Conservation (phyloP, 1,140 invertebrate genomes). For the Scaptomyza montana region DNA sequence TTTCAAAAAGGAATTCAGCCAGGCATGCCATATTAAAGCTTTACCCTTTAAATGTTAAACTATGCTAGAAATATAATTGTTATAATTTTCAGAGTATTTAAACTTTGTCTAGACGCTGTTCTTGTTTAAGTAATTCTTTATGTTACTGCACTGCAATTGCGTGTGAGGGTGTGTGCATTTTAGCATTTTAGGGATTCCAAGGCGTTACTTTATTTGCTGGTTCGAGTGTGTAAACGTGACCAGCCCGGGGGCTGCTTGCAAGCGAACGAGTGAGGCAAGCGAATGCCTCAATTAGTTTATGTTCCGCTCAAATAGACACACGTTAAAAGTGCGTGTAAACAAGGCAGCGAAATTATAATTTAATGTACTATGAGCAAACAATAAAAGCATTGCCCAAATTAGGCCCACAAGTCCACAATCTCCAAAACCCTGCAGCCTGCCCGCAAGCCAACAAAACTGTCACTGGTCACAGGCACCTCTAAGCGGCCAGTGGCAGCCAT, state of each 20-base stretch:
- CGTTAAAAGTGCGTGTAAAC: slow-evolving; percentile 77
- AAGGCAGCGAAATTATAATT: slow-evolving; percentile 61
- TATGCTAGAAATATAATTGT: background rate
- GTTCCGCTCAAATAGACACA: slow-evolving; percentile 69
- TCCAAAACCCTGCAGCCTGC: slow-evolving; percentile 11
- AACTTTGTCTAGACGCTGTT: background rate
- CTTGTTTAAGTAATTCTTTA: slow-evolving; percentile 4
- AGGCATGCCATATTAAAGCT: no score
- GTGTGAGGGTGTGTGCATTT: slow-evolving; percentile 36
- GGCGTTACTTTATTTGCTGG: slow-evolving; percentile 24
- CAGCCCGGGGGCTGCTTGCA: slow-evolving; percentile 50
- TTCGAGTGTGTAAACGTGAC: slow-evolving; percentile 57
- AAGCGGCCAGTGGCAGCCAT: background rate
- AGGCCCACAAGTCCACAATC: slow-evolving; percentile 28
- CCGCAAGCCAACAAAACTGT: slow-evolving; percentile 69
- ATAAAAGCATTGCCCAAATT: slow-evolving; percentile 70
- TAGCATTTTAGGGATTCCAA: slow-evolving; percentile 28
- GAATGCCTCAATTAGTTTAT: slow-evolving; percentile 74
- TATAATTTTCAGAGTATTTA: background rate
- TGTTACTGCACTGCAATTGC: slow-evolving; percentile 45
- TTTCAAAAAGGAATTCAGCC: no score
- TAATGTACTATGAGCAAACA: slow-evolving; percentile 51
- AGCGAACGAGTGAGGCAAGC: slow-evolving; percentile 17
- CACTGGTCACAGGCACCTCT: slow-evolving; percentile 64
- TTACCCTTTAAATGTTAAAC: no score